Percentiles rank a stretch among this genome's conserved stretches.
Evolutionary conservation across 1,140 invertebrate genomes (phyloP).

Genomic region (Melipona quadrifasciata): DNA sequence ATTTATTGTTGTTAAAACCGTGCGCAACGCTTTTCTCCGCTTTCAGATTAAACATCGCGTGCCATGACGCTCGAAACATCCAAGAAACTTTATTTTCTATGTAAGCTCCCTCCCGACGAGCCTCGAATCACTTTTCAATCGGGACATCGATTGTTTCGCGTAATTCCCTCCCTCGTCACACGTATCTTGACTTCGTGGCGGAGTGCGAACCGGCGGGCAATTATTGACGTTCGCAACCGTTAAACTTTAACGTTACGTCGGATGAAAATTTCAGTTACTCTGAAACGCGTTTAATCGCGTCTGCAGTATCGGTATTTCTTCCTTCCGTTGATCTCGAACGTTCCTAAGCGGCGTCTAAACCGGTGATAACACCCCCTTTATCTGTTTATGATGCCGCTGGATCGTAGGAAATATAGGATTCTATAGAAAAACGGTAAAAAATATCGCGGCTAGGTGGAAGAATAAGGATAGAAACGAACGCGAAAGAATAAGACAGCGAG

Average conservation of each 20-base stretch:
- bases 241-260: conserved; percentile 24
- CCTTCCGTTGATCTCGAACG: conserved; percentile 14
- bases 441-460: background rate
- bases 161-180: background rate
- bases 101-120: background rate
- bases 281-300: conserved; percentile 49
- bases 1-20: conserved; percentile 35
- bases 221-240: background rate
- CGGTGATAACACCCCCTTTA: background rate
- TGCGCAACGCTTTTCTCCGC: conserved; percentile 6
- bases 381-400: background rate
- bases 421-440: background rate
- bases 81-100: conserved; percentile 19
- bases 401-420: background rate
- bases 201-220: conserved; percentile 3
- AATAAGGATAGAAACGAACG: background rate
- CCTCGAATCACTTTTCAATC: conserved; percentile 25
- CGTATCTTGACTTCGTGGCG: background rate
- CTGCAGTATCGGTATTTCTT: conserved; percentile 23
- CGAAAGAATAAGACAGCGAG: conserved; percentile 28
- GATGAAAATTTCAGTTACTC: conserved; percentile 7
- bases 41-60: conserved; percentile 30
- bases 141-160: background rate
- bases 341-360: background rate
- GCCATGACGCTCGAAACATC: background rate